phyloP scores from a whole-genome alignment of 2,888 invertebrate species.

The Steromphala cineraria region DNA sequence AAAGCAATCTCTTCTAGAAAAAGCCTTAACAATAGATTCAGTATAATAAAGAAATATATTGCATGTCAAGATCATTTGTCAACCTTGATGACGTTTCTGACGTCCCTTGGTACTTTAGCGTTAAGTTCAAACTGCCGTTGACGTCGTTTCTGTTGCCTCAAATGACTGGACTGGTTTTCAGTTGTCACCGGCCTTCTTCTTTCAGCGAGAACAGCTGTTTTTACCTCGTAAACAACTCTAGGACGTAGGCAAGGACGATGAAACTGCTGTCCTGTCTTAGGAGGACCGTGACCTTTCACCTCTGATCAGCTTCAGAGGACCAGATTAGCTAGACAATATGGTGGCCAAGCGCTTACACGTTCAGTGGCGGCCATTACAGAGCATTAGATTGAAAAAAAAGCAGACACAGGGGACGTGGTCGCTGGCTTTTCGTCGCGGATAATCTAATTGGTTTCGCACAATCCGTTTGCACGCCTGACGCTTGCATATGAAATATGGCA shows the following conservation, averaged over 20 bases:
- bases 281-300: neutral
- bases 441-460: slow-evolving; percentile 12
- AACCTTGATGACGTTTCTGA: too few relatives aligned
- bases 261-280: neutral
- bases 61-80: too few relatives aligned
- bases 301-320: neutral
- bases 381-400: slow-evolving; percentile 17
- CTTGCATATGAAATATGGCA: slow-evolving; percentile 8
- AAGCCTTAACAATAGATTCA: too few relatives aligned
- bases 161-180: too few relatives aligned
- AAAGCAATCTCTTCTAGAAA: too few relatives aligned
- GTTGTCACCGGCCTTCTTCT: neutral
- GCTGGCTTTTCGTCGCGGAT: slow-evolving; percentile 4
- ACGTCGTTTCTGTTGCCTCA: too few relatives aligned
- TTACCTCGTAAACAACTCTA: neutral
- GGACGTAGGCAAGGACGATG: neutral
- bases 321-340: slow-evolving; percentile 9
- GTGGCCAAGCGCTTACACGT: neutral
- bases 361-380: neutral
- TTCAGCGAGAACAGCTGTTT: neutral
- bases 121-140: too few relatives aligned
- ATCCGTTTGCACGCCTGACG: neutral
- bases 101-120: too few relatives aligned
- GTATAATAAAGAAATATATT: too few relatives aligned
- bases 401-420: neutral